Base-by-base conservation (phyloP, 2,797 vertebrate species). In the Chromis chromis region DNA sequence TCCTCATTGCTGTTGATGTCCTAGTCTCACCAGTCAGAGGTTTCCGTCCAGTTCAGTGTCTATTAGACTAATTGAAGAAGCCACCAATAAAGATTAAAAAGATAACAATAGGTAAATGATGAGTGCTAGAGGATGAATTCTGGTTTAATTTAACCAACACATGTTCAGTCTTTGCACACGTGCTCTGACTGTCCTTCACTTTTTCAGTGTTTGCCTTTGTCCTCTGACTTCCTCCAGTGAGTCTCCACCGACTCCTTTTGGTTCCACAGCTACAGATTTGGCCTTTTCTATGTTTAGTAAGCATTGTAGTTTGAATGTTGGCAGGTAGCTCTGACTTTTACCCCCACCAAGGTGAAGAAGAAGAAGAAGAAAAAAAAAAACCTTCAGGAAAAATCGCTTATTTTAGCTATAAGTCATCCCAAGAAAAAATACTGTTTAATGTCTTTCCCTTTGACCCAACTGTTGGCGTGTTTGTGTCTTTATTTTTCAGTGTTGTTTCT, bases 211-310 rank as follows among this genome's bases (percentile, higher is more conserved):
- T 75, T 61, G 58, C 25, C 70, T 64, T 80, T 65, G 48, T 63
- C 27, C 57, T 80, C 59, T 75, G 59, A 74, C 31, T 50, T 76
- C 63, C 69, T 83, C 65, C 44, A 40, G 58, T n/a, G 74, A 74
- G 62, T 81, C 69, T 31, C 31, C 8, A 31, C 31, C 9, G 31
- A 31, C 31, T 31, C 77, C 70, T 27, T 0, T 48, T 36, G 65
- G 65, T 73, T 70, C 70, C 91, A 86, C 74, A 66, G 81, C 89
- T 90, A 74, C 91, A 85, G 67, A 81, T 92, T 89, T 82, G 71
- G 83, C 88, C 91, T 89, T 88, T 87, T 94, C 79, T 91, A 77
- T 92, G 88, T 92, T 89, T 89, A 88, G 90, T 86, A 55, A 67
- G 54, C 67, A 85, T 84, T 86, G 79, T 89, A 76, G 92, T 90